Base-by-base conservation (phyloP, 2,888 invertebrate genomes). In the Furcula furcula region DNA sequence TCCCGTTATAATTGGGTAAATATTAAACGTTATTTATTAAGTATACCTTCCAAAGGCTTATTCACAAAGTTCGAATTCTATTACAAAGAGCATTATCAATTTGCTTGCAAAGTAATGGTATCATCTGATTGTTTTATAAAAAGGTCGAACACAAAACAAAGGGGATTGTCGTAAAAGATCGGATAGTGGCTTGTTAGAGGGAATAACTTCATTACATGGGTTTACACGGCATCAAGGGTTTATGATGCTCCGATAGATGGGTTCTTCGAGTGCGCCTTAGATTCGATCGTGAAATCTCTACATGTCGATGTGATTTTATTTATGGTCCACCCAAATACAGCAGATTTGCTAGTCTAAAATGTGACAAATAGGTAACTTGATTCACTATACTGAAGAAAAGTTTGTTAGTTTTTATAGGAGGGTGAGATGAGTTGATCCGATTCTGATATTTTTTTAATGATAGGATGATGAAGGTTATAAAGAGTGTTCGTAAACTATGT, bases 121-220 rank as follows among this genome's bases (percentile, higher is more conserved):
- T 40, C 19, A 14, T 40, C 28, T 23, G 33, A 40, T 34, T 48
- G 51, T 53, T 53, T 51, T 49, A 40, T 34, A 55, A 61, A 49
- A 63, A 59, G 53, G 51, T 53, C 46, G 25, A 29, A 39, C 50
- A 55, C 57, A 58, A 75, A 76, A 61, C 50, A 46, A 59, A 11
- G 59, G 60, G 62, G 60, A 65, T 73, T 52, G 70, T 76, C 79
- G 76, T 83, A 81, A 82, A 79, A 72, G 63, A 59, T 50, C 49
- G 63, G 62, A 76, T 79, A 72, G 77, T 67, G 71, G 62, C 76
- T 83, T 80, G 82, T 82, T 81, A 78, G 73, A 49, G 65, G 59
- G 55, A 71, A 76, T 74, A 76, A 73, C 68, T 78, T 76, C 76
- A 76, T 81, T 79, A 75, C 70, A 51, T 40, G 63, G 64, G 64